These are phyloP conservation scores for Petrosia ficiformis DNA, from an alignment of 37 sponge, comb jelly and placozoan species.

Conservation along the genomic window DNA sequence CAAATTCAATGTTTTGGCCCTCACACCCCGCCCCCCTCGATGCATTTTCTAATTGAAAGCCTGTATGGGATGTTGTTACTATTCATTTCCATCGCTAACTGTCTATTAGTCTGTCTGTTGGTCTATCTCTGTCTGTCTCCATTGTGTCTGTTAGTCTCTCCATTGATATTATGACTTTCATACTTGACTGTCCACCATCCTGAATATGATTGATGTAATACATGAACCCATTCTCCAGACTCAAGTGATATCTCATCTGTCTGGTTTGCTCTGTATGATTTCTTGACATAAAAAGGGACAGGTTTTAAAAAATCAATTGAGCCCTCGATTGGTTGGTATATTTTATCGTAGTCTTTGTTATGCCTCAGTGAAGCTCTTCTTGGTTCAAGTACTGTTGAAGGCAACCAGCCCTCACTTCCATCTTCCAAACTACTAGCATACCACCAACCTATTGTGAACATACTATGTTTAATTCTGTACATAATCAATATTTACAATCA, in stretches of 20 bases:
- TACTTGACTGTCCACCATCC: slow-evolving; percentile 81
- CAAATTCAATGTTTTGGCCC: too few relatives aligned
- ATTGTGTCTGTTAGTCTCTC: too few relatives aligned
- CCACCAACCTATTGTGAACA: slow-evolving; percentile 2
- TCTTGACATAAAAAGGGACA: slow-evolving; percentile 15
- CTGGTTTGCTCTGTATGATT: slow-evolving; percentile 62
- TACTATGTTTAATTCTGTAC: too few relatives aligned
- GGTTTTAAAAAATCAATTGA: neutral
- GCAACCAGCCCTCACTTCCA: slow-evolving; percentile 1
- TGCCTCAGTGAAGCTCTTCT: neutral
- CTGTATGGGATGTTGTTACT: too few relatives aligned
- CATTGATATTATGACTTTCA: too few relatives aligned
- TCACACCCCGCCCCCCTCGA: too few relatives aligned
- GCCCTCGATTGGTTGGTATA: neutral
- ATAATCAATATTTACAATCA: too few relatives aligned
- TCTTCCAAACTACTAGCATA: neutral
- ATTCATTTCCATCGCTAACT: too few relatives aligned
- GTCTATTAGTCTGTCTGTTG: too few relatives aligned
- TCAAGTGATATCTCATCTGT: slow-evolving; percentile 69
- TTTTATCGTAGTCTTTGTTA: neutral
- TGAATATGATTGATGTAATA: slow-evolving; percentile 66
- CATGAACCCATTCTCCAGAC: slow-evolving; percentile 35
- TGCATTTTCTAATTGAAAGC: too few relatives aligned
- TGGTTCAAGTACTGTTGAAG: neutral
- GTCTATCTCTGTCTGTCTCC: too few relatives aligned